Percentiles rank a stretch among this genome's conserved stretches.
Evolutionary conservation across 2,888 invertebrate species (phyloP).

Genomic region (Dryocosmus kuriphilus): DNA sequence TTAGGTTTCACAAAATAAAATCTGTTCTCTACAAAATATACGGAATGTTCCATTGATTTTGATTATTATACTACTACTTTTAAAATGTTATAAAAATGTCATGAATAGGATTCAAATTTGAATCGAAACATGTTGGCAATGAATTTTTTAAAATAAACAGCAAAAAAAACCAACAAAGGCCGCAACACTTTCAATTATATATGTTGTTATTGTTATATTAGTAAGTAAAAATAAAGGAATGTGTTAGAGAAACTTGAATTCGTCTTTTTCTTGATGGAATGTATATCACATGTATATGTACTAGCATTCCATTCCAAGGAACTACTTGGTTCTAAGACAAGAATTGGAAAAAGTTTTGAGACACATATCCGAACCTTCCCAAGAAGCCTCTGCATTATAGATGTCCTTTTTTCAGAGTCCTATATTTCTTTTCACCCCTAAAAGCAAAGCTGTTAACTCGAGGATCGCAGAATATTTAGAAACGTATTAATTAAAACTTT

Average conservation of each 20-base stretch:
- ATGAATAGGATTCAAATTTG: too few relatives aligned
- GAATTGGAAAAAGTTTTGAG: conserved; percentile 69
- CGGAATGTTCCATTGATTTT: too few relatives aligned
- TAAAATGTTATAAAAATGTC: too few relatives aligned
- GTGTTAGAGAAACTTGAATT: conserved; percentile 47
- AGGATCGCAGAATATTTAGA: neutral
- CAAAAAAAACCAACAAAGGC: too few relatives aligned
- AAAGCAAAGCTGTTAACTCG: neutral
- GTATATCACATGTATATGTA: conserved; percentile 56
- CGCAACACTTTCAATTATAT: too few relatives aligned
- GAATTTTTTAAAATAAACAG: too few relatives aligned
- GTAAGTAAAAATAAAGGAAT: conserved; percentile 2
- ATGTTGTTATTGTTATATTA: neutral
- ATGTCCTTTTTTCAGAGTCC: conserved; percentile 58
- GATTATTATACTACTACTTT: too few relatives aligned
- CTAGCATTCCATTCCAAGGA: conserved; percentile 62
- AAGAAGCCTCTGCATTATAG: conserved; percentile 72
- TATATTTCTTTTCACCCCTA: conserved; percentile 3
- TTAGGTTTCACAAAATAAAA: too few relatives aligned
- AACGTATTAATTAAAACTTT: neutral
- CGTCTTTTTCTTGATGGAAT: conserved; percentile 29
- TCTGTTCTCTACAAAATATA: too few relatives aligned
- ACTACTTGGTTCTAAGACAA: conserved; percentile 65
- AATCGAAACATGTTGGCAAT: too few relatives aligned
- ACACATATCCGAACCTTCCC: conserved; percentile 69